Base-by-base conservation (phyloP, 53 echinoderm and acorn worm genomes). In the Arbacia lixula region DNA sequence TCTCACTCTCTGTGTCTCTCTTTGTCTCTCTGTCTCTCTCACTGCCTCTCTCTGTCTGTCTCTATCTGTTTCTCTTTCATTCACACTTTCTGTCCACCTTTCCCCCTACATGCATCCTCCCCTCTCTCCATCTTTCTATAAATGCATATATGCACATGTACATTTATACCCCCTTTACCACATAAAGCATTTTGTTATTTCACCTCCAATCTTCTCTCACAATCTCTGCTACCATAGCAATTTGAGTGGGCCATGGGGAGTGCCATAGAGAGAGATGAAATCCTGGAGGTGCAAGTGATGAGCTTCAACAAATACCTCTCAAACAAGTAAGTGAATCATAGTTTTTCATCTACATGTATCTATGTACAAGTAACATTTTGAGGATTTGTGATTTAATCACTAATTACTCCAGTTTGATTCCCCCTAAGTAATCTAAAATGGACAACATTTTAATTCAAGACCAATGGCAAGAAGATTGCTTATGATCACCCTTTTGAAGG, bases 241-340 rank as follows among this genome's bases (percentile, higher is more conserved):
- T 95, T 99, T 92, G 99, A 99, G 54, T 99, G 99, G 99, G 90
- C 90, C 28, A 86, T 99, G 78, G 99, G 94, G 11, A 92, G 92
- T 42, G 87, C 77, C 29, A 90, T 99, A 68, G 92, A 90, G 65
- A 42, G 86, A 5, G 84, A 91, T 65, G 99, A 99, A 57, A 88
- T 90, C 34, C 35, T 99, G 32, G 94, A 95, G 68, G 86, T 99
- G 30, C 65, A 72, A 5, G 68, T 99, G 32, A 86, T 91, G 54
- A 99, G 64, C 80, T 92, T 92, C 83, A 94, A 90, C 71, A 99
- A 99, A 83, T 89, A 95, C 36, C 86, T 92, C 28, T 55, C 88
- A 11, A 92, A 95, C 77, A 96, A 96, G 96, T 96, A 89, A 93
- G 96, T 91, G 36, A n/a, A n/a, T n/a, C n/a, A n/a, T n/a, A n/a